Base-by-base conservation (phyloP, 2,797 vertebrate species). In the Stomatorhinus walkeri region DNA sequence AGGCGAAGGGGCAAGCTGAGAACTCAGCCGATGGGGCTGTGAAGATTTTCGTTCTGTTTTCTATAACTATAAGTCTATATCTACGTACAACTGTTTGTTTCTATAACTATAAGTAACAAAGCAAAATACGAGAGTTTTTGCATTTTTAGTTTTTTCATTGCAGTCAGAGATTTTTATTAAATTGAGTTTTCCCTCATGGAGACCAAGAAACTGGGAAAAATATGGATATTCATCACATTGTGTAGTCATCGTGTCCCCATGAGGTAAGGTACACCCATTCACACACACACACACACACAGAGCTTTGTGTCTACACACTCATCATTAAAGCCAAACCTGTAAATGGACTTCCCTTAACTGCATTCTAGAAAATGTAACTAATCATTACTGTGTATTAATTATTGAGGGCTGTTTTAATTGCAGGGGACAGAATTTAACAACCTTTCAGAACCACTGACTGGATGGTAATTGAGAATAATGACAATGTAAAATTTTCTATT, bases 391-490 rank as follows among this genome's bases (percentile, higher is more conserved):
- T 89, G 89, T 89, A 89, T 91, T 91, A 92, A 93, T 92, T 93
- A 94, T 93, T 87, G 88, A 91, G 84, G 90, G 89, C 92, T 93
- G 89, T 92, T 92, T 90, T 94, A 92, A 94, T 93, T 93, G 92
- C 92, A 94, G 88, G 91, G 90, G 92, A 89, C 88, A 89, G 90
- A 93, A 92, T 92, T 93, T 89, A 93, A 92, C 90, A 91, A 91
- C 90, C 85, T 92, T 94, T 93, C 94, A 89, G 94, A 94, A 94
- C 91, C 89, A 79, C 91, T 94, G 92, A 94, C 94, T 90, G 93
- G 91, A 93, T 91, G 90, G 72, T 94, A 95, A 95, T 94, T 93
- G 93, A 92, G 90, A 94, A 95, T 93, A 95, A 95, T 93, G 59
- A 89, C 87, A 89, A 89, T 40, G 79, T 89, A 85, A 81, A 88